Evolutionary conservation across 2,113 vertebrate genomes (phyloP).

Genomic region (Seriola dumerili): DNA sequence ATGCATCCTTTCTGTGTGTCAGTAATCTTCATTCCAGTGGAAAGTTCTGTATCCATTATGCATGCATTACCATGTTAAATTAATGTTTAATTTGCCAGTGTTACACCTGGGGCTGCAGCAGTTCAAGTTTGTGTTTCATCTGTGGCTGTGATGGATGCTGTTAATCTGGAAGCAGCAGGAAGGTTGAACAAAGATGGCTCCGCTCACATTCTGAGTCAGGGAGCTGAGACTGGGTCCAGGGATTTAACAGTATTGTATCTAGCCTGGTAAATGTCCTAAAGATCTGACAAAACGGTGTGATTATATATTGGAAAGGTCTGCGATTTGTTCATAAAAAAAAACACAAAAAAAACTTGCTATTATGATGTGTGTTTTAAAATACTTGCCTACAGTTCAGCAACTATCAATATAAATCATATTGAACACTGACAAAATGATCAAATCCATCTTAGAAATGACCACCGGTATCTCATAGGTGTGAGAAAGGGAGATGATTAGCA

Average conservation of each 20-base stretch:
- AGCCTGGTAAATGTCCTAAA: neutral
- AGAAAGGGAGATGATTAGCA: neutral
- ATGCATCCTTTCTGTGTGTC: neutral
- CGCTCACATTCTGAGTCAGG: slow-evolving; percentile 20
- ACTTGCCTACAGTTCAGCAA: neutral
- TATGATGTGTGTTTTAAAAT: neutral
- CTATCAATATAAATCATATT: neutral
- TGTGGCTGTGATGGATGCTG: slow-evolving; percentile 40
- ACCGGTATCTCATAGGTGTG: neutral
- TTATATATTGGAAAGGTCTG: neutral
- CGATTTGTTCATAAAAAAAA: neutral
- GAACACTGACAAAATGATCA: neutral
- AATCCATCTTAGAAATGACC: neutral
- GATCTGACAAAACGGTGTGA: neutral
- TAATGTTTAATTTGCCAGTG: slow-evolving; percentile 2
- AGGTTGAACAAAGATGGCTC: slow-evolving; percentile 3
- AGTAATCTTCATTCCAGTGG: slow-evolving; percentile 2
- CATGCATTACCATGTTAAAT: slow-evolving; percentile 17
- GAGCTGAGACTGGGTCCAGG: neutral
- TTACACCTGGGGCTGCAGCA: slow-evolving; percentile 9
- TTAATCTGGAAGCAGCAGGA: neutral
- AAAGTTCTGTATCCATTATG: slow-evolving; percentile 35
- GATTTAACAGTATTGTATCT: neutral
- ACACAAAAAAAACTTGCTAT: neutral
- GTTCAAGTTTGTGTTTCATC: slow-evolving; percentile 2